Conservation (phyloP, 2,888 invertebrate genomes). For the Netelia fuscicornis region DNA sequence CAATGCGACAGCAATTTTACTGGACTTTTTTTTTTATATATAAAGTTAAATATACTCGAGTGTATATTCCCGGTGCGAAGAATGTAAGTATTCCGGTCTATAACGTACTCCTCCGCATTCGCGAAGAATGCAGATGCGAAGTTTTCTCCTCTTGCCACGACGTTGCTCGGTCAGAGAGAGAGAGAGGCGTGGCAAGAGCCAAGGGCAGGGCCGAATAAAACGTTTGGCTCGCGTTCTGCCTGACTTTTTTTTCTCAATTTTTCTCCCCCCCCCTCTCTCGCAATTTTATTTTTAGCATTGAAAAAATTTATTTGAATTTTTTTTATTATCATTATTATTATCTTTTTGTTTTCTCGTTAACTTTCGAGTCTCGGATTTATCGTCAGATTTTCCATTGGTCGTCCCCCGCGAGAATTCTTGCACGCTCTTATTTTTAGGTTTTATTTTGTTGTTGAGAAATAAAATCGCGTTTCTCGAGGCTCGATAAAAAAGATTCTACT, state of each 20-base stretch:
- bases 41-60: background rate
- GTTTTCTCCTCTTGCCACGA: constrained; percentile 10
- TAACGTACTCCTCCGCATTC: constrained; percentile 62
- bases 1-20: background rate
- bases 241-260: constrained; percentile 10
- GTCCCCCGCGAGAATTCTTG: too few relatives aligned
- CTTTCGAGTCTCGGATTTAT: too few relatives aligned
- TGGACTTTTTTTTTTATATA: background rate
- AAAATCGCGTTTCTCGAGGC: too few relatives aligned
- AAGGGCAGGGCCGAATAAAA: constrained; percentile 60
- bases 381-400: too few relatives aligned
- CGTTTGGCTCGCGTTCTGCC: constrained; percentile 45
- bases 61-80: background rate
- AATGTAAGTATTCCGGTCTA: constrained; percentile 50
- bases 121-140: constrained; percentile 55
- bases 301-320: constrained; percentile 9
- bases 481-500: too few relatives aligned
- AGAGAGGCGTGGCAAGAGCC: constrained; percentile 58
- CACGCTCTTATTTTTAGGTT: too few relatives aligned
- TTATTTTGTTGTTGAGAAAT: too few relatives aligned
- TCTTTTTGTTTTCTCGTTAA: too few relatives aligned
- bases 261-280: constrained; percentile 4
- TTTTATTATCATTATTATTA: too few relatives aligned
- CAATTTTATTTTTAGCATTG: constrained; percentile 13
- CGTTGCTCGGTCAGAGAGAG: background rate